Evolutionary conservation across 2,113 vertebrate genomes (phyloP), one percentile per base, ranked within the genome.

Genomic region (Micromys minutus): DNA sequence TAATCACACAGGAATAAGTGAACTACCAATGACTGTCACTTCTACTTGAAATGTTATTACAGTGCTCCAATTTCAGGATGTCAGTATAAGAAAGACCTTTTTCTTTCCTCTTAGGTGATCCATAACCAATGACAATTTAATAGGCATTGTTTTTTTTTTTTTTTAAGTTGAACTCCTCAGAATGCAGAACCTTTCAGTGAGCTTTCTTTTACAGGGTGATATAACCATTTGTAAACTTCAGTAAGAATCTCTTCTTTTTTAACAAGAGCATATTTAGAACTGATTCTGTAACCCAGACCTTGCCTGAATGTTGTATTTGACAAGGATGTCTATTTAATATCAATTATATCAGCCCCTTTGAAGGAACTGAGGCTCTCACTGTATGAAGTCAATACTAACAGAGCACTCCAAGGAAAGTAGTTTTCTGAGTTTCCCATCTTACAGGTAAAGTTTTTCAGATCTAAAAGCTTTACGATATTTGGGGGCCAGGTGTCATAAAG

Each of bases 281-380:
- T 80, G 45, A 31, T 94, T 96, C 86, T 75, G 36, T 45, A 95
- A 83, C 67, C 47, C 77, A 95, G n/a, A 57, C 31, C 88, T 96
- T 89, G 34, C 16, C 47, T 91, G n/a, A 80, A 79, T 61, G 52
- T 67, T 45, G 1, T 81, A 72, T 52, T 81, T 57, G 7, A 94
- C 47, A 83, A 69, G 59, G 91, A 95, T 71, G 63, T 45, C 59
- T 39, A 29, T 83, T 77, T 86, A 93, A 88, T 84, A 84, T 84
- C 55, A 69, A 77, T 29, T 50, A 50, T 13, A 61, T 50, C 47
- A 59, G 86, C 11, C 50, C 50, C 65, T 81, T 81, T 86, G 10
- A 91, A 76, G 65, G 87, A 93, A 92, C 71, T 55, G 36, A 86
- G 19, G 22, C 21, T 77, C 63, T 74, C n/a, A n/a, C 59, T 71